phyloP scores from a whole-genome alignment of 2,113 vertebrate species.

The Cygnus atratus region DNA sequence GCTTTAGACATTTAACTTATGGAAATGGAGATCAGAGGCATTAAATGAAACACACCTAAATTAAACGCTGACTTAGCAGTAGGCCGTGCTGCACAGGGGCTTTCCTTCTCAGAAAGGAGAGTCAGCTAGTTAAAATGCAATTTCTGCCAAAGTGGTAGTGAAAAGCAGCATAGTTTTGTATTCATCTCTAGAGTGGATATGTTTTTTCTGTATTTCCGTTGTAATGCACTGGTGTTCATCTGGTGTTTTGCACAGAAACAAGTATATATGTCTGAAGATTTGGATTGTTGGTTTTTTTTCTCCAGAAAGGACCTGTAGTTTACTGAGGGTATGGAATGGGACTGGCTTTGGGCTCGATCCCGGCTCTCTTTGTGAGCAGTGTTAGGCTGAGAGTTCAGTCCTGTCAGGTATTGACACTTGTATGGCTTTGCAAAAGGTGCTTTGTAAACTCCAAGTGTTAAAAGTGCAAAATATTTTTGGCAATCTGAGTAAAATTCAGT shows the following conservation, averaged over 20 bases:
- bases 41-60: slow-evolving; percentile 7
- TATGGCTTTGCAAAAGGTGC: neutral
- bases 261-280: neutral
- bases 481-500: slow-evolving; percentile 38
- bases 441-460: slow-evolving; percentile 33
- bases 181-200: too few species aligned
- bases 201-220: neutral
- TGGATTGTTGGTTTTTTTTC: neutral
- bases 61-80: neutral
- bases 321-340: neutral
- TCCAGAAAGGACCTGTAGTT: neutral
- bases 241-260: neutral
- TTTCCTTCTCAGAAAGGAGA: neutral
- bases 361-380: neutral
- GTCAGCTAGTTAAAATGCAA: neutral
- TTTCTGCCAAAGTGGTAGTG: neutral
- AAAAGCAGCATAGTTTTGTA: neutral
- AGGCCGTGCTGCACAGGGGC: neutral
- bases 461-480: slow-evolving; percentile 52
- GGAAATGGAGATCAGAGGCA: slow-evolving; percentile 18
- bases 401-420: neutral
- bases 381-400: neutral
- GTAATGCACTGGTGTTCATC: neutral
- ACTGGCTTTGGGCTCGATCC: neutral
- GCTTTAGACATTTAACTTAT: neutral